Base-by-base conservation (phyloP, 2,113 vertebrate species). In the Athene cunicularia region DNA sequence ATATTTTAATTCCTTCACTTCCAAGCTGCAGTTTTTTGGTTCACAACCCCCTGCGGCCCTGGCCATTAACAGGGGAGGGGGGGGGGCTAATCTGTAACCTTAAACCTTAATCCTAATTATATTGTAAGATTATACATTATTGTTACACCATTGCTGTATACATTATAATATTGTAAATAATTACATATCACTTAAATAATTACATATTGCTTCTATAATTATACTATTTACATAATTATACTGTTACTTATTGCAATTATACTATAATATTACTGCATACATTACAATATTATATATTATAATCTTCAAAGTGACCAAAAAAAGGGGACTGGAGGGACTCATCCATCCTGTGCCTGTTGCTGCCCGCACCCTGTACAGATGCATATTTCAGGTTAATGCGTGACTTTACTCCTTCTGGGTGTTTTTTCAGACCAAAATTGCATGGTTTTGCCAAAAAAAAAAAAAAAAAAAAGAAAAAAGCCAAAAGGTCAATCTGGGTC, bases 281-380 rank as follows among this genome's bases (percentile, higher is more conserved):
- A 67, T 75, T 28, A 28, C 22, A 80, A 27, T 47, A 80, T 19
- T 26, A 55, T 5, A 2, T 8, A 73, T 64, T 53, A n/a, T 62
- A 27, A 47, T 22, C n/a, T 33, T 45, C 37, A 50, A 86, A 86
- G 2, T 22, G 37, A 23, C 26, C 22, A 16, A 76, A 49, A 55
- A 39, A 59, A 10, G 43, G 14, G 24, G 52, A 33, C 2, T 0
- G 12, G 24, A 72, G 17, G 28, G 52, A 20, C 14, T 60, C 18
- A 5, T 3, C n/a, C n/a, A 66, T 6, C 8, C 47, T 9, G 1
- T 1, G 8, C 33, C 35, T 8, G 0, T 12, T n/a, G 43, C 35
- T 62, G 47, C 53, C 43, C 3, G 1, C 27, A 21, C 9, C 21
- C 39, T 6, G 4, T 1, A 17, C 0, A 3, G 68, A 32, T 7